Evolutionary conservation across 2,797 vertebrate species (phyloP), one percentile per base, ranked within the genome.

Genomic region (Garrulus glandarius): DNA sequence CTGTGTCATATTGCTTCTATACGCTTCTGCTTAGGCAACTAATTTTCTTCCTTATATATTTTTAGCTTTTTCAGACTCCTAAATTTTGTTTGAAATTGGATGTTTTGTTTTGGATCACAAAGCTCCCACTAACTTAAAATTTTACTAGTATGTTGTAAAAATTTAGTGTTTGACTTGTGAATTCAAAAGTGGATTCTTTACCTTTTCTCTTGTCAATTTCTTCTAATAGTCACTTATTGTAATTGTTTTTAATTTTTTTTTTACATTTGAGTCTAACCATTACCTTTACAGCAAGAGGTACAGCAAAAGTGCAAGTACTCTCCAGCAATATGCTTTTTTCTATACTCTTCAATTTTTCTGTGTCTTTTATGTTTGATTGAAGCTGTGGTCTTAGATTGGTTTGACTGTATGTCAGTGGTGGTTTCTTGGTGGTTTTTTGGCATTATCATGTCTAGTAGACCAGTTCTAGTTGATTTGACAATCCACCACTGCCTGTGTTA

Each of bases 381-480:
- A 59, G 11, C 39, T 55, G 13, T 74, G 32, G 4, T 20, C 0
- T 0, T 30, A 22, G 32, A 9, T 37, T 46, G 27, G 6, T 76
- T 89, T 63, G n/a, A 20, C 23, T 68, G 10, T 27, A 69, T 79
- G 24, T 50, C 36, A 37, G 39, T 47, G 30, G 41, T 63, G n/a
- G 9, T 36, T 82, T 43, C 29, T 44, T 43, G 67, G 12, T 56
- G 11, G 0, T 20, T 41, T 77, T 89, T 77, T 81, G 8, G 39
- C 47, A 29, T 68, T 83, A 24, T 15, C 1, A 0, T 19, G 6
- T 64, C 10, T 71, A 20, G 63, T 36, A 71, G 41, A 65, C 4
- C 20, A 55, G 6, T 72, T 92, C 34, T 27, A 14, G 32, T 83
- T 64, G 11, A 12, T 57, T 65, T 75, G 30, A 5, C 34, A 68